Evolutionary conservation across 2,888 invertebrate genomes (phyloP).

Genomic region (Phalera bucephala): DNA sequence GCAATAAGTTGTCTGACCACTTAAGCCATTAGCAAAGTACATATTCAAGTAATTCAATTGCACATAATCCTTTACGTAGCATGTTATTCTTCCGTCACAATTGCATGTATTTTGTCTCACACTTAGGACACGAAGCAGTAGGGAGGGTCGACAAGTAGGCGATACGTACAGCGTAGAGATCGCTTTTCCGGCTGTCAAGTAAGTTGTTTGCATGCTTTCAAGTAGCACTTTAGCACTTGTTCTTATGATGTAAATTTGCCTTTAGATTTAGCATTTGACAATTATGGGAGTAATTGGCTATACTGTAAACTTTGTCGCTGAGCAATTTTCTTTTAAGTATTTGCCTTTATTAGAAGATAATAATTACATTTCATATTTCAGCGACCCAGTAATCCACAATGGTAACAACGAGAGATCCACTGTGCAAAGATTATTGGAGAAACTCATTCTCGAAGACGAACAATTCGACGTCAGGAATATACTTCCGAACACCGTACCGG

Average conservation of each 20-base stretch:
- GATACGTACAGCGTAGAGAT: constrained; percentile 96
- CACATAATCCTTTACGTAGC: constrained; percentile 57
- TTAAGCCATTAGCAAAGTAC: not conserved
- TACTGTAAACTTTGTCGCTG: not conserved
- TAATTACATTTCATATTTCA: constrained; percentile 57
- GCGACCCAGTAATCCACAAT: constrained; percentile 94
- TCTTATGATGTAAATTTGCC: constrained; percentile 10
- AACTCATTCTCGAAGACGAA: constrained; percentile 95
- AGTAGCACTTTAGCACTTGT: constrained; percentile 46
- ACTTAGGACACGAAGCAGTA: constrained; percentile 86
- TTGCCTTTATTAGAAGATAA: no score
- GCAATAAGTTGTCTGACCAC: not conserved
- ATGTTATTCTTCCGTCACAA: constrained; percentile 72
- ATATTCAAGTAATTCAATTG: constrained; percentile 4
- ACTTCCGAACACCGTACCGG: constrained; percentile 96
- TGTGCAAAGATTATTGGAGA: constrained; percentile 92
- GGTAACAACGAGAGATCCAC: constrained; percentile 94
- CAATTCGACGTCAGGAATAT: constrained; percentile 97
- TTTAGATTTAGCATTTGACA: constrained; percentile 11
- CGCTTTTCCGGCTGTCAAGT: constrained; percentile 96
- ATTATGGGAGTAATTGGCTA: constrained; percentile 15
- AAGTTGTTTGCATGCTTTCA: constrained; percentile 78
- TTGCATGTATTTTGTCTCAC: constrained; percentile 79
- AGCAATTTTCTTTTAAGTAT: constrained; percentile 2
- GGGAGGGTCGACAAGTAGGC: constrained; percentile 93